Base-by-base conservation (phyloP, 2,888 invertebrate genomes). In the Trichopria drosophilae region DNA sequence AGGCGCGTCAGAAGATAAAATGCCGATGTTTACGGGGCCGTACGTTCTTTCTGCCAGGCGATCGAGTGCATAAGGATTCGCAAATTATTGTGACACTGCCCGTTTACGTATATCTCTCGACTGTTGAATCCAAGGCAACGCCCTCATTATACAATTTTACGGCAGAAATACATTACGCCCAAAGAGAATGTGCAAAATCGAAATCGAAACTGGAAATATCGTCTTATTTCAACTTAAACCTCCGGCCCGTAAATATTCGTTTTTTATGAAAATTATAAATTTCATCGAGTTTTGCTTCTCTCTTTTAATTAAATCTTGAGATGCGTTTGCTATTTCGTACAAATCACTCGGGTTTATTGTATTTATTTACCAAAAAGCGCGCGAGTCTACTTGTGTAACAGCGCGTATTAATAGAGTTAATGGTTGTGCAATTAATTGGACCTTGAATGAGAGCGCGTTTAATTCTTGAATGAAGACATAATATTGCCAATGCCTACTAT, bases 21-120 rank as follows among this genome's bases (percentile, higher is more conserved):
- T 63, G 61, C 57, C 62, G 55, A 65, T 66, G 63, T 67, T 67
- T 64, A 64, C 63, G 63, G 61, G 63, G 59, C 61, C 60, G 62
- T 61, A 59, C 57, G 51, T 61, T 61, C 58, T 59, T 53, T 55
- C 51, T 48, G 31, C 51, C 37, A 51, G 42, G 55, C 60, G 55
- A 58, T 59, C 60, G 57, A 55, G 51, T 55, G 58, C 62, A 59
- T 60, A 60, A 62, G 57, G 57, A 58, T 51, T 48, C 52, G 50
- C 59, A 61, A 63, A 53, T 59, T 63, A 60, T 60, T 61, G 57
- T 55, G 62, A 58, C 60, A 58, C 56, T 43, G 49, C 51, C 42
- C 57, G 53, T 60, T 60, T 58, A 53, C 58, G 58, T 59, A 58
- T 58, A 58, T 55, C 55, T 53, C 54, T 9, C 26, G 35, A 24